Percentiles rank a stretch among this genome's conserved stretches.
Evolutionary conservation across 2,113 vertebrate species (phyloP).

Genomic region (Tetrax tetrax): DNA sequence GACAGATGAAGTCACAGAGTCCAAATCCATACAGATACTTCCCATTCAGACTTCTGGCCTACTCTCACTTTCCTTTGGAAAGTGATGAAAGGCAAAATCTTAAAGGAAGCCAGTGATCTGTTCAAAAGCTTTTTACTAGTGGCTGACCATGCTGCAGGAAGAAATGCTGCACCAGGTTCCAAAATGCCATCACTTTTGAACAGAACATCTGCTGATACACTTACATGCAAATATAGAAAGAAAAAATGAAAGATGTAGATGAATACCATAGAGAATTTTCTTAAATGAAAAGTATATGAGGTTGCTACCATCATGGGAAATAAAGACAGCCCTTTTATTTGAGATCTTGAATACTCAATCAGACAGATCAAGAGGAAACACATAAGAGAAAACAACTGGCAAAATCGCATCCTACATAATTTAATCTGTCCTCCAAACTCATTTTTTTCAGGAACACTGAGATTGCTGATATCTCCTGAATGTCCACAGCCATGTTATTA

Average conservation of each 20-base stretch:
- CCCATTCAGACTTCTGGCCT: neutral
- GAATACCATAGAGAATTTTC: neutral
- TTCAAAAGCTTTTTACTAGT: constrained; percentile 6
- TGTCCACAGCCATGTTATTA: neutral
- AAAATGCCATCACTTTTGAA: neutral
- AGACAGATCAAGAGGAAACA: neutral
- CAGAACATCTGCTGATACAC: neutral
- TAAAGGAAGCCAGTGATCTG: neutral
- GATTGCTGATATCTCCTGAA: neutral
- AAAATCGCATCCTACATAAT: neutral
- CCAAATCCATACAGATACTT: neutral
- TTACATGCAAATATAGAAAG: neutral
- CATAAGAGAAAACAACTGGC: neutral
- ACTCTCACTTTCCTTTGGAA: neutral
- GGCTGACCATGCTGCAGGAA: neutral
- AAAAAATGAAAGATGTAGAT: neutral
- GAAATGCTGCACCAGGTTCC: neutral
- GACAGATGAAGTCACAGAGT: neutral
- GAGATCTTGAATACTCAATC: neutral
- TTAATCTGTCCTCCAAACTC: neutral
- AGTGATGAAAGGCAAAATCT: neutral
- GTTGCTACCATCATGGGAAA: neutral
- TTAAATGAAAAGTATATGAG: neutral
- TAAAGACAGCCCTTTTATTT: neutral
- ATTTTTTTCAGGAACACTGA: neutral